Evolutionary conservation across 2,888 invertebrate genomes (phyloP), one percentile per base, ranked within the genome.

Genomic region (Morpho deidamia): DNA sequence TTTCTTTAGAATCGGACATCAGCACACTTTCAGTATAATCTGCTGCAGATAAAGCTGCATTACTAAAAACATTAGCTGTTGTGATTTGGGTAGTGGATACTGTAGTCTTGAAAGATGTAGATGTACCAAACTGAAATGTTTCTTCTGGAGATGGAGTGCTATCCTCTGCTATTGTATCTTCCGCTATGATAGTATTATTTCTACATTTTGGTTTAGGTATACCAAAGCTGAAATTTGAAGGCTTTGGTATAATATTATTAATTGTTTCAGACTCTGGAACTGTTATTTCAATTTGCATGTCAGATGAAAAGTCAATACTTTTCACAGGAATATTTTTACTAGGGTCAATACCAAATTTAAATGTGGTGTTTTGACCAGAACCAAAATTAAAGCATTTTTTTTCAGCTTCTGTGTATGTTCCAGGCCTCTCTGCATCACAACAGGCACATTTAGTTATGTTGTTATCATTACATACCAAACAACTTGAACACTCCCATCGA

Each of bases 401-500:
- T 34, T 64, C 64, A 4, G 60, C 42, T 62, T 69, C 65, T 41
- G 64, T 70, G 11, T 37, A 43, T 9, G 52, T 39, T 7, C 70
- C 71, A 11, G 70, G 66, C 51, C 64, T 70, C 7, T 71, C 71
- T 11, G 72, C 61, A 0, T 79, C 84, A 59, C 87, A 87, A 59
- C 87, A 87, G 42, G 69, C 61, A 63, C 87, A 87, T 54, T 64
- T 70, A 1, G 61, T 56, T 61, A 66, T 74, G 39, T 76, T 65
- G 49, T 57, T 70, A 2, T 76, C 73, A 61, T 87, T 87, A 56
- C 66, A 68, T 1, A 81, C 81, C 51, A 86, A 72, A 56, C 87
- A 87, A 58, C 67, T 65, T 1, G 69, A 23, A 59, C 87, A 87
- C 65, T 84, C 80, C 87, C 87, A 87, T 55, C 70, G 78, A 7